Base-by-base conservation (phyloP, 2,113 vertebrate genomes). In the Colistium nudipinnis region DNA sequence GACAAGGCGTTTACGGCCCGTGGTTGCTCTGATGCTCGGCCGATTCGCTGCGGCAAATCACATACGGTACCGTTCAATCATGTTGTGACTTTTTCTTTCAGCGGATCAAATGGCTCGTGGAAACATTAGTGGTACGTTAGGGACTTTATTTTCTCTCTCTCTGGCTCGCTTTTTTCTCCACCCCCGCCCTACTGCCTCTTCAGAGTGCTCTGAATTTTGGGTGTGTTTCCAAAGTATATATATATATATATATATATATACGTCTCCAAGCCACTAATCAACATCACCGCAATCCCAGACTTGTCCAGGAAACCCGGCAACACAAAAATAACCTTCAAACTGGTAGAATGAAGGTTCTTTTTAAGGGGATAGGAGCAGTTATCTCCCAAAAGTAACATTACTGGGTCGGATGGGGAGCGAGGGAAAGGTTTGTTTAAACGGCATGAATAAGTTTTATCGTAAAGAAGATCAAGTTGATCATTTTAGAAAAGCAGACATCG, bases 181-280 rank as follows among this genome's bases (percentile, higher is more conserved):
- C 20, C 52, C 52, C 27, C 4, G 14, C 45, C 54, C 43, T 45
- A 2, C 54, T 20, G 22, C 41, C 52, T 62, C 72, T 70, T 49
- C 54, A 65, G 64, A 52, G 28, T 11, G 59, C 60, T 31, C 80
- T 87, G 74, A 74, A 83, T 71, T 85, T 87, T 70, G 84, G 86
- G 80, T 62, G 80, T 81, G 57, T 84, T 80, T 75, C 67, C 24
- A 12, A 51, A 51, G 57, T 64, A 24, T 48, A 61, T 79, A 74
- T 76, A 80, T 76, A 83, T 48, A 63, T 55, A 41, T 41, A n/a
- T 41, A 41, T n/a, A n/a, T 41, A n/a, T 17, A 4, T 41, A 78
- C 25, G 19, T 73, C 74, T 62, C 70, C 25, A 65, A 78, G 80
- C 80, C 82, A 79, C 85, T 84, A 89, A 90, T 87, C 87, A 89